phyloP scores from a whole-genome alignment of 1,140 invertebrate genomes.

The Drosophila pruinosa region DNA sequence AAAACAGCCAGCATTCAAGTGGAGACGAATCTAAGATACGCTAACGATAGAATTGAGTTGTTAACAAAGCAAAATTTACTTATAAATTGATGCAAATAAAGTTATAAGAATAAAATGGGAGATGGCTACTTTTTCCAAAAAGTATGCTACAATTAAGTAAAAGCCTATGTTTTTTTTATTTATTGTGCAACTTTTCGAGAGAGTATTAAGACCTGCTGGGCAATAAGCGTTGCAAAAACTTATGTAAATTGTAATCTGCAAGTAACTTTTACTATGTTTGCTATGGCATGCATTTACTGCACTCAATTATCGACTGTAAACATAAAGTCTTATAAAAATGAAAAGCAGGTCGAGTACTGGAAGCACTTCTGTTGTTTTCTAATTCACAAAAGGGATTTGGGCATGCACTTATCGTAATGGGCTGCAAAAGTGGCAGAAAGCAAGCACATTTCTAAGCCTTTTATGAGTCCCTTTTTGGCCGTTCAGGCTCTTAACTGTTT shows the following conservation, averaged over 20 bases:
- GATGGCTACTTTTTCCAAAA: neutral
- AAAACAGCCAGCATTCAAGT: neutral
- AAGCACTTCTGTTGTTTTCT: neutral
- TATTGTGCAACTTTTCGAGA: neutral
- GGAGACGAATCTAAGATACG: neutral
- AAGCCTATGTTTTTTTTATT: neutral
- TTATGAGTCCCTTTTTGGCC: neutral
- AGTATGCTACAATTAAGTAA: neutral
- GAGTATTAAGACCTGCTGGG: neutral
- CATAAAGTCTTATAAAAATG: neutral
- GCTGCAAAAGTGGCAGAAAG: neutral
- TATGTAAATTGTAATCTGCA: neutral
- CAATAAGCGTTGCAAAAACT: neutral
- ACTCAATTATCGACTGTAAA: neutral
- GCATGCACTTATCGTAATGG: neutral
- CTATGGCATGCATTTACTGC: neutral
- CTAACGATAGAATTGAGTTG: neutral
- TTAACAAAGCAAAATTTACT: too few species aligned
- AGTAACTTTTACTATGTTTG: neutral
- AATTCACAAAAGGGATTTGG: neutral
- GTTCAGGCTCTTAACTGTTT: constrained; percentile 1
- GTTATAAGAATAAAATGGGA: too few species aligned
- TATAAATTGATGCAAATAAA: too few species aligned
- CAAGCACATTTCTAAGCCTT: constrained; percentile 1
- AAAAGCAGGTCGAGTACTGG: neutral